phyloP scores from a whole-genome alignment of 1,140 invertebrate genomes.

The roundworm (Caenorhabditis elegans) region DNA sequence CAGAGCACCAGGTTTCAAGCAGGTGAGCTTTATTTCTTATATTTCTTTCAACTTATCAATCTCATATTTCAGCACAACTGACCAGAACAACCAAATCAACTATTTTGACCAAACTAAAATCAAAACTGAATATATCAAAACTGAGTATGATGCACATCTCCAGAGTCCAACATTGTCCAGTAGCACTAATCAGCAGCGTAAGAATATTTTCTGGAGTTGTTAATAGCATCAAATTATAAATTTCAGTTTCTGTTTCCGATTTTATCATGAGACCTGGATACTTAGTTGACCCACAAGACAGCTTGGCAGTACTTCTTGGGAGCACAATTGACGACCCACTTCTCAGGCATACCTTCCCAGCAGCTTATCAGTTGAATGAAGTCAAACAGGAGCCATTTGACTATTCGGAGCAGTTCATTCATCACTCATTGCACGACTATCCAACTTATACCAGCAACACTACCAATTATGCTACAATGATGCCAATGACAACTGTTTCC shows the following conservation, averaged over 20 bases:
- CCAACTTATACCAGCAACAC: neutral
- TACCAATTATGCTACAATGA: neutral
- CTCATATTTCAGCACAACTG: conserved; percentile 37
- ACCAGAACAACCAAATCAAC: neutral
- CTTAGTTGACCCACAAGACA: neutral
- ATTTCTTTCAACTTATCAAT: too few species aligned
- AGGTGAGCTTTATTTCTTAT: conserved; percentile 3
- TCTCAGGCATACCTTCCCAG: neutral
- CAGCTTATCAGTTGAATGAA: neutral
- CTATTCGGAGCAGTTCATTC: neutral
- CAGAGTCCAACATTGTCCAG: conserved; percentile 38
- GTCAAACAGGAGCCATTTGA: conserved; percentile 40
- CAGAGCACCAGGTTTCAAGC: conserved; percentile 39
- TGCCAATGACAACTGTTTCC: conserved; percentile 29
- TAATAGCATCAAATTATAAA: neutral
- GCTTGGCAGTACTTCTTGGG: neutral
- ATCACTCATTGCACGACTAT: neutral
- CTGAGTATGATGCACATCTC: conserved; percentile 37
- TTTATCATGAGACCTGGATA: neutral
- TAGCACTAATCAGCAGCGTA: conserved; percentile 29
- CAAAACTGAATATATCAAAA: conserved; percentile 26
- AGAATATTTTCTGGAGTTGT: neutral
- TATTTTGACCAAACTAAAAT: conserved; percentile 15
- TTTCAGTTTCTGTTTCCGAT: conserved; percentile 5
- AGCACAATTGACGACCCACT: conserved; percentile 10